Conservation (phyloP, 2,113 vertebrate genomes). For the Scophthalmus maximus region DNA sequence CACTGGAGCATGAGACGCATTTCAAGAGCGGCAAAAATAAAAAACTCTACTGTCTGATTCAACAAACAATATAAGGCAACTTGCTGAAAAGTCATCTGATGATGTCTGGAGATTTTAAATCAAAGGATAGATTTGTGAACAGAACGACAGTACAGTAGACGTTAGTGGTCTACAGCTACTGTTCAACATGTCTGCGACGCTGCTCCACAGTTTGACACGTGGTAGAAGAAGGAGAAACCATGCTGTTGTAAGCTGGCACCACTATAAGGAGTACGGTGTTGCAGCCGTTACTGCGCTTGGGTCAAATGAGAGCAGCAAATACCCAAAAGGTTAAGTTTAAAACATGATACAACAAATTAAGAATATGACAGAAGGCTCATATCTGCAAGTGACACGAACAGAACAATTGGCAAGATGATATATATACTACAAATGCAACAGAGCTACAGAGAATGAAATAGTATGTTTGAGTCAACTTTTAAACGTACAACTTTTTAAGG, state of each 20-base stretch:
- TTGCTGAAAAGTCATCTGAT: too few relatives aligned
- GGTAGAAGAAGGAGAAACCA: too few relatives aligned
- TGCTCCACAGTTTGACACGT: too few relatives aligned
- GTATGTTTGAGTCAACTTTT: constrained; percentile 31
- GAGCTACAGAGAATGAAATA: background rate
- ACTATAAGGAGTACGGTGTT: too few relatives aligned
- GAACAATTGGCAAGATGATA: background rate
- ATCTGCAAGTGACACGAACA: background rate
- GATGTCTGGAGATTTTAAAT: background rate
- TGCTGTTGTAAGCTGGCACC: too few relatives aligned
- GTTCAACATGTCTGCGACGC: too few relatives aligned
- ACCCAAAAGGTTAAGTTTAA: background rate
- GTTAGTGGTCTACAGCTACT: too few relatives aligned
- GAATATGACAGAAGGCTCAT: background rate
- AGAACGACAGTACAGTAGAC: background rate
- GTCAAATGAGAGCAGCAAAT: background rate
- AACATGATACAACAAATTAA: background rate
- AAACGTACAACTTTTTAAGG: constrained; percentile 21
- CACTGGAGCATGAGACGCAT: too few relatives aligned
- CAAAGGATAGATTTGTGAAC: background rate
- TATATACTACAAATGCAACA: background rate
- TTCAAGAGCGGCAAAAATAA: too few relatives aligned
- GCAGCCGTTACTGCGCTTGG: too few relatives aligned
- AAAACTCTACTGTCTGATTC: too few relatives aligned
- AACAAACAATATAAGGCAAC: too few relatives aligned